phyloP scores from a whole-genome alignment of 2,888 invertebrate species.

The Hermodice carunculata region DNA sequence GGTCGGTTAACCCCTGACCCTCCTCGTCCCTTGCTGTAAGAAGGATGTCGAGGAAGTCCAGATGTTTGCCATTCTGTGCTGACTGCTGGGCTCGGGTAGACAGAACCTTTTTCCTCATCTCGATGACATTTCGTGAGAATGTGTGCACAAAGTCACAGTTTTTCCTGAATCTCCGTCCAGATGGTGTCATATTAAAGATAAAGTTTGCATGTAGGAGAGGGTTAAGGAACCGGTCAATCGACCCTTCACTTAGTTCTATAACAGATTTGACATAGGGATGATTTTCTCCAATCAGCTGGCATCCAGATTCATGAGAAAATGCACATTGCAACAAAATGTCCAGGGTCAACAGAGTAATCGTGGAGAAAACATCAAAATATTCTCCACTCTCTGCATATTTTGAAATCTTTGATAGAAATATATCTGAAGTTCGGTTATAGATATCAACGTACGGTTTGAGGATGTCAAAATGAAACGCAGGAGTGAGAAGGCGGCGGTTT shows the following conservation, averaged over 20 bases:
- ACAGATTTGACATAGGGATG: constrained; percentile 51
- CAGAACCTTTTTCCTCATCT: constrained; percentile 44
- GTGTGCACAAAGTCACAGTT: constrained; percentile 55
- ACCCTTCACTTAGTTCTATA: constrained; percentile 38
- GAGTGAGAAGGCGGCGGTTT: constrained; percentile 39
- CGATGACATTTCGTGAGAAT: constrained; percentile 56
- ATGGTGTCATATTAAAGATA: constrained; percentile 42
- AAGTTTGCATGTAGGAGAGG: constrained; percentile 48
- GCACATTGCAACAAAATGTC: too few species aligned
- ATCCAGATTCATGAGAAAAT: constrained; percentile 50
- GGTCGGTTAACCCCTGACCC: constrained; percentile 47
- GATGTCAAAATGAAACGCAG: constrained; percentile 44
- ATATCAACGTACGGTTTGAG: constrained; percentile 39
- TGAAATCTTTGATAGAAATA: constrained; percentile 44
- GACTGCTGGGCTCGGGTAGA: too few species aligned
- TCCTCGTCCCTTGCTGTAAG: too few species aligned
- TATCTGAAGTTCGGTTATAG: constrained; percentile 34
- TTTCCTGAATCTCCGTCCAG: constrained; percentile 48
- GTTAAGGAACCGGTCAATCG: too few species aligned
- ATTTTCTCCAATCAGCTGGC: constrained; percentile 35
- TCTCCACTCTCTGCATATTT: constrained; percentile 35
- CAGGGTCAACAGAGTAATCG: constrained; percentile 40
- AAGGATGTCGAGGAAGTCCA: too few species aligned
- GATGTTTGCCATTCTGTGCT: too few species aligned
- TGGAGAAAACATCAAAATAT: constrained; percentile 46